phyloP scores from a whole-genome alignment of 2,797 vertebrate genomes.

The Centropyge bicolor region DNA sequence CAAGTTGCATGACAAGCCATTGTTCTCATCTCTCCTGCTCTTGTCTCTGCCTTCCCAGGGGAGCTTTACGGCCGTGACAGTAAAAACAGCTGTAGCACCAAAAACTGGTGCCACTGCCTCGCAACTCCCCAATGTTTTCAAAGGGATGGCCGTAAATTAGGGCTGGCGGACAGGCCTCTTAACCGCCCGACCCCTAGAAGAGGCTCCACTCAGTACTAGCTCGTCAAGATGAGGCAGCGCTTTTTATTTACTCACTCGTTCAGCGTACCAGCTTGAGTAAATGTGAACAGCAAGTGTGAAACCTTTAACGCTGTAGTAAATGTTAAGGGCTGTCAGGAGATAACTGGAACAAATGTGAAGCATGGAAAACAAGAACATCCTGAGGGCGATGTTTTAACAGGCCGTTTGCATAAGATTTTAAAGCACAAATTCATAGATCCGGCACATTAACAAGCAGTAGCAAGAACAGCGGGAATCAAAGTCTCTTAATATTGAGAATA shows the following conservation, averaged over 20 bases:
- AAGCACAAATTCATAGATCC: constrained; percentile 1
- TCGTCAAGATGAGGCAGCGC: constrained; percentile 59
- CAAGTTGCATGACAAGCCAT: constrained; percentile 58
- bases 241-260: constrained; percentile 70
- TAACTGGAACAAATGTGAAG: constrained; percentile 36
- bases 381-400: constrained; percentile 14
- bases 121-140: constrained; percentile 77
- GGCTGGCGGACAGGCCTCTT: constrained; percentile 65
- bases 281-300: constrained; percentile 62
- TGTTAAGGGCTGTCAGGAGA: constrained; percentile 43
- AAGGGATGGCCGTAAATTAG: constrained; percentile 77
- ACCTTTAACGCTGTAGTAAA: constrained; percentile 59
- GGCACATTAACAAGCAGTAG: not conserved
- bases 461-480: not conserved
- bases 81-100: constrained; percentile 85
- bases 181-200: constrained; percentile 67
- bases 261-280: constrained; percentile 46
- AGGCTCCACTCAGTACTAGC: constrained; percentile 53
- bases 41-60: constrained; percentile 66
- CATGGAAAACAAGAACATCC: constrained; percentile 27
- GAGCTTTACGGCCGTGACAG: constrained; percentile 82
- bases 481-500: not conserved
- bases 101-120: constrained; percentile 72
- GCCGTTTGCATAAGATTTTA: not conserved
- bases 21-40: constrained; percentile 61